phyloP scores from a whole-genome alignment of 2,113 vertebrate genomes.

The Crypturellus undulatus region DNA sequence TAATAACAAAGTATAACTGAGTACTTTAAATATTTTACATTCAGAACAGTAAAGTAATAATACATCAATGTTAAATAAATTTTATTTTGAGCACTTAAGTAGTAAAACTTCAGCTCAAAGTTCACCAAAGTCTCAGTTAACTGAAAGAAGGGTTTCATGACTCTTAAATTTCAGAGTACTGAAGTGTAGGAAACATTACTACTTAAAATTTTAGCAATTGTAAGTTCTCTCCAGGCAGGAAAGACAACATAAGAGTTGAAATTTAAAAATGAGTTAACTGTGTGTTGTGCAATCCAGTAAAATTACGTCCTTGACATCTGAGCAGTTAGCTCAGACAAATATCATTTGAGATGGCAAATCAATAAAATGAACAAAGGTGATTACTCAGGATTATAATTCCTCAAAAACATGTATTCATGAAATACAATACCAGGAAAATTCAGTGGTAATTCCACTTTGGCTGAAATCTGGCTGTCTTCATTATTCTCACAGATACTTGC shows the following conservation, averaged over 20 bases:
- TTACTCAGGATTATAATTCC: not conserved
- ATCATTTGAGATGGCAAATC: not conserved
- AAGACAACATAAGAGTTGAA: not conserved
- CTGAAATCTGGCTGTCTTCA: constrained; percentile 44
- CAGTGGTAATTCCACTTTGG: constrained; percentile 80
- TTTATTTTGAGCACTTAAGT: not conserved
- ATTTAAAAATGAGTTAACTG: not conserved
- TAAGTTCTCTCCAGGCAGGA: not conserved
- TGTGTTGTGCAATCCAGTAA: not conserved
- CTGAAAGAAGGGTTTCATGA: not conserved
- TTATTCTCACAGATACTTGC: constrained; percentile 71
- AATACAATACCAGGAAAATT: constrained; percentile 83
- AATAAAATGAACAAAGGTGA: constrained; percentile 14
- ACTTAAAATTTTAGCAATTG: not conserved
- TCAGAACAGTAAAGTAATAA: not conserved
- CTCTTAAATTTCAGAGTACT: not conserved
- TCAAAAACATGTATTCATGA: not conserved
- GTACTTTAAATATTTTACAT: not conserved
- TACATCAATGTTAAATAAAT: not conserved
- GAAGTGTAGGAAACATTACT: not conserved
- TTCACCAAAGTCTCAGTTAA: not conserved
- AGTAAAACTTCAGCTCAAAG: not conserved
- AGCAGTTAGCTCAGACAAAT: not conserved
- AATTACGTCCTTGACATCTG: not conserved
- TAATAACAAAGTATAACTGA: not conserved